A percentile compares a stretch with the other conserved stretches of the same genome.
These are phyloP conservation scores for Oncorhynchus mykiss DNA, from an alignment of 2,113 vertebrate genomes.

Conservation along the genomic window DNA sequence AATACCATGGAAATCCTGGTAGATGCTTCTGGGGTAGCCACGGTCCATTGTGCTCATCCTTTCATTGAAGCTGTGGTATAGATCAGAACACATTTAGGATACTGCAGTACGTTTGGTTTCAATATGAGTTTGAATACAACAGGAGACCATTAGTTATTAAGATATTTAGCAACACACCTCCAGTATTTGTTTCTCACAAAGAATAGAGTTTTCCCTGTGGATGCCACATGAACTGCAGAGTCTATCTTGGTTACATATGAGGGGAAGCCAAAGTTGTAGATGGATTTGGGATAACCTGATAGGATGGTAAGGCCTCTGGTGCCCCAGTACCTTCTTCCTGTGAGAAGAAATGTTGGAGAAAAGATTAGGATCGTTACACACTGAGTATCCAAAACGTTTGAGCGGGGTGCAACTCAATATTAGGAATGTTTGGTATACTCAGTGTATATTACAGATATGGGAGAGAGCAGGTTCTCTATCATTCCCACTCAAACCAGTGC, in stretches of 20 bases:
- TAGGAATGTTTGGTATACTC: too few relatives aligned
- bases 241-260: slow-evolving; percentile 62
- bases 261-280: slow-evolving; percentile 63
- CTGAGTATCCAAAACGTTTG: too few relatives aligned
- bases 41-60: slow-evolving; percentile 53
- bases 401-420: too few relatives aligned
- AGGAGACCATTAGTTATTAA: neutral
- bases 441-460: too few relatives aligned
- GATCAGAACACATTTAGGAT: neutral
- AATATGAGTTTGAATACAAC: neutral
- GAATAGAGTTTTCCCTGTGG: slow-evolving; percentile 54
- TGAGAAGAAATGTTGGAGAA: neutral
- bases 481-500: neutral
- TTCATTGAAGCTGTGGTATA: slow-evolving; percentile 60
- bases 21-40: slow-evolving; percentile 57
- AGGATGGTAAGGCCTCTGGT: slow-evolving; percentile 43
- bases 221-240: slow-evolving; percentile 58
- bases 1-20: slow-evolving; percentile 48
- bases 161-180: slow-evolving; percentile 41
- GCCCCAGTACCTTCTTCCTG: slow-evolving; percentile 66
- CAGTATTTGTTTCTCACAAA: slow-evolving; percentile 61
- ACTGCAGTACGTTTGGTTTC: neutral
- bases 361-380: neutral
- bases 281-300: slow-evolving; percentile 60
- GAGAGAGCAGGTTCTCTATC: too few relatives aligned